Conservation (phyloP, 92 coral and sea anemone species). For the Porites evermanni region DNA sequence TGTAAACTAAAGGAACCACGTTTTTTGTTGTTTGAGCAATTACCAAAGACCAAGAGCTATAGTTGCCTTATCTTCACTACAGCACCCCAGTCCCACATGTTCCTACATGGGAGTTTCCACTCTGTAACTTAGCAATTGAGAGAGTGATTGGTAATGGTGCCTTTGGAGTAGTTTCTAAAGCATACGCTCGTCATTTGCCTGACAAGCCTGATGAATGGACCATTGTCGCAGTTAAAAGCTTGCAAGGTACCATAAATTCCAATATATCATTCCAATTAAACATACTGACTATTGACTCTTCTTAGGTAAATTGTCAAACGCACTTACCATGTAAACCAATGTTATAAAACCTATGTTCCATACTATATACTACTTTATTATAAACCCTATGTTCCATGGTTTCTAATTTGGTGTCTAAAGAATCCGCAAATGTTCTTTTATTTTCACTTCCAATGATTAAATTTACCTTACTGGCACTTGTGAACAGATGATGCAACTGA, state of each 20-base stretch:
- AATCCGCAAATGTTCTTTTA: no score
- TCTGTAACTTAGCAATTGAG: slow-evolving; percentile 24
- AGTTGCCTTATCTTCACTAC: neutral
- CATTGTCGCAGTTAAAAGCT: slow-evolving; percentile 41
- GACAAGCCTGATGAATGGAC: slow-evolving; percentile 30
- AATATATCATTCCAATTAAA: no score
- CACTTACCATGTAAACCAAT: no score
- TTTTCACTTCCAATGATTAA: no score
- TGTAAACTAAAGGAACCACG: no score
- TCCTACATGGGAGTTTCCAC: slow-evolving; percentile 26
- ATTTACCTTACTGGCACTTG: neutral
- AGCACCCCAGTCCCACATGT: slow-evolving; percentile 4
- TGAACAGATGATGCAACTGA: slow-evolving; percentile 31
- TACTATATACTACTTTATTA: no score
- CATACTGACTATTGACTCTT: no score
- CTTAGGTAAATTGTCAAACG: no score
- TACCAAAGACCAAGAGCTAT: neutral
- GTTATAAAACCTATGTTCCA: no score
- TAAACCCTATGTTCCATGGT: no score
- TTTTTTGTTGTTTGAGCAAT: neutral
- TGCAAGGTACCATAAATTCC: slow-evolving; percentile 14
- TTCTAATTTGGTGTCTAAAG: no score
- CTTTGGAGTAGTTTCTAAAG: slow-evolving; percentile 53
- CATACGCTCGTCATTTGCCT: slow-evolving; percentile 23
- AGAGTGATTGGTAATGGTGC: slow-evolving; percentile 51